phyloP scores from a whole-genome alignment of 2,888 invertebrate genomes.

The Tridacna gigas region DNA sequence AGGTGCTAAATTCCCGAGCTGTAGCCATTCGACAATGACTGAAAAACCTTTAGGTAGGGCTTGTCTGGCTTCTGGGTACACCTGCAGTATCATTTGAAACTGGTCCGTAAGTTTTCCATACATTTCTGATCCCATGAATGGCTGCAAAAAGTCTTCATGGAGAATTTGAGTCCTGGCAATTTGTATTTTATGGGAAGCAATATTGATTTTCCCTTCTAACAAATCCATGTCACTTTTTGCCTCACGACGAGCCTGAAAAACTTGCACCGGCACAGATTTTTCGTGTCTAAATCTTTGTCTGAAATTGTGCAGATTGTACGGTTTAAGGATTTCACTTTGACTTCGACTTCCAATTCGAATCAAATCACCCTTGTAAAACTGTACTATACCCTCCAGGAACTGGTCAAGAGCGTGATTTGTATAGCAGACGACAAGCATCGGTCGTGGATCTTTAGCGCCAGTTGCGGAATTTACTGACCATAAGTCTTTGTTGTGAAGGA shows the following conservation, averaged over 20 bases:
- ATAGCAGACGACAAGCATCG: slow-evolving; percentile 83
- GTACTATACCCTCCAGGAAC: slow-evolving; percentile 83
- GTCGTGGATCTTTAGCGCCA: slow-evolving; percentile 68
- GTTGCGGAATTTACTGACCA: slow-evolving; percentile 81
- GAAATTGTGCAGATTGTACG: slow-evolving; percentile 59
- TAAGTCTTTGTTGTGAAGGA: slow-evolving; percentile 87
- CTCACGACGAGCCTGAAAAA: slow-evolving; percentile 52
- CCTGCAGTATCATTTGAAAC: slow-evolving; percentile 42
- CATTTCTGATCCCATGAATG: slow-evolving; percentile 48
- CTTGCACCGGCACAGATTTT: slow-evolving; percentile 46
- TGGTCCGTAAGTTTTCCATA: slow-evolving; percentile 37
- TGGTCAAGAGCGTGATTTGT: slow-evolving; percentile 85
- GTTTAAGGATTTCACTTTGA: slow-evolving; percentile 73
- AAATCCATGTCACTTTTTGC: slow-evolving; percentile 64
- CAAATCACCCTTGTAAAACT: slow-evolving; percentile 73
- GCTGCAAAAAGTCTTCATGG: slow-evolving; percentile 70
- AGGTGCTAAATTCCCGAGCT: slow-evolving; percentile 59
- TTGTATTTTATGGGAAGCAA: slow-evolving; percentile 64
- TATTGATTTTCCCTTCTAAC: slow-evolving; percentile 64
- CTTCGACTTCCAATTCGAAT: slow-evolving; percentile 82
- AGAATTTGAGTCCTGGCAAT: slow-evolving; percentile 71
- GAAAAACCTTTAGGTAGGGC: slow-evolving; percentile 32
- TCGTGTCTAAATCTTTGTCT: slow-evolving; percentile 53
- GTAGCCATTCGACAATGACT: slow-evolving; percentile 71
- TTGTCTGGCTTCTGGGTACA: slow-evolving; percentile 39